These are phyloP conservation scores for Indicator maculatus DNA, from an alignment of 2,113 vertebrate species.

Conservation along the genomic window DNA sequence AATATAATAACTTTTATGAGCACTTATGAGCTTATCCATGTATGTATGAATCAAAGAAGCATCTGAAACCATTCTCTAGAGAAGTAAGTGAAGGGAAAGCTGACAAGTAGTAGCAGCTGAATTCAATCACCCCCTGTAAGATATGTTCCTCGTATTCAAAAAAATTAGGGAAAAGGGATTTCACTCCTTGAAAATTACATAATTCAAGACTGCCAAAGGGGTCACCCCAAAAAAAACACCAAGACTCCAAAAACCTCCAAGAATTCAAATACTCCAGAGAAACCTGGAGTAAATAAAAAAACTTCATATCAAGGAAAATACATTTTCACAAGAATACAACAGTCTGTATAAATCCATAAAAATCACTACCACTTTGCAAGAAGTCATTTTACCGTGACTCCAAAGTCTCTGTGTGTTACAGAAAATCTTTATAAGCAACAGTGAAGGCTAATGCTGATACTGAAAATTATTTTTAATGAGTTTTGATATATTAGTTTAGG, in stretches of 20 bases:
- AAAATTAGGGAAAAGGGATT: background rate
- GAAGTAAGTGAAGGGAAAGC: background rate
- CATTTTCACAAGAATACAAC: background rate
- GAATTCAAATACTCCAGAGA: background rate
- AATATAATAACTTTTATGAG: background rate
- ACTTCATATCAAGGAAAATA: background rate
- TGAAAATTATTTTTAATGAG: background rate
- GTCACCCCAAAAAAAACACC: background rate
- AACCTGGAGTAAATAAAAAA: background rate
- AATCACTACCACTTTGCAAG: background rate
- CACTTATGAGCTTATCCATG: background rate
- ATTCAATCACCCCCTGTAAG: background rate
- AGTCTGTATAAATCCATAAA: background rate
- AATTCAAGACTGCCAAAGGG: background rate
- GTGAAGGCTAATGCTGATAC: background rate
- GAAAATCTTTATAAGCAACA: background rate
- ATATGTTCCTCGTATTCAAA: background rate
- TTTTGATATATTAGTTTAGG: background rate
- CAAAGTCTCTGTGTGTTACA: background rate
- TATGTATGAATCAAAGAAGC: background rate
- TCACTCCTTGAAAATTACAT: background rate
- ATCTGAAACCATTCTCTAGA: background rate
- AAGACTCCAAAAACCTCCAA: background rate
- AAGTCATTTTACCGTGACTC: background rate
- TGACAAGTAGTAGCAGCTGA: background rate